Evolutionary conservation across 1,140 invertebrate genomes (phyloP).

Genomic region (Polyergus mexicanus): DNA sequence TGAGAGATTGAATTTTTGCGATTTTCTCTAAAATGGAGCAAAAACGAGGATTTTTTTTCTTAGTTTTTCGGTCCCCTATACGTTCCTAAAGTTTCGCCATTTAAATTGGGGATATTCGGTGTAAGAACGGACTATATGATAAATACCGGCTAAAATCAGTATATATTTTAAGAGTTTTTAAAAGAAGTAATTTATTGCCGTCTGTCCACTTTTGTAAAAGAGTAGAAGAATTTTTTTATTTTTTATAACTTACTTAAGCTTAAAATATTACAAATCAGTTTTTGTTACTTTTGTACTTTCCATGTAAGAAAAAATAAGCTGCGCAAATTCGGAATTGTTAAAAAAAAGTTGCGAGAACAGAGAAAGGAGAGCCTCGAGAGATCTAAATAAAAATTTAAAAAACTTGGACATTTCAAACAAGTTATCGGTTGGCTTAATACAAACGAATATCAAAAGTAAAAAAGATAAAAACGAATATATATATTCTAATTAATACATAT

Average conservation of each 20-base stretch:
- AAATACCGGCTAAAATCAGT: no score
- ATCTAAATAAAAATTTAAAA: constrained; percentile 22
- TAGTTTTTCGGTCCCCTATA: no score
- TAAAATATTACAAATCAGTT: constrained; percentile 9
- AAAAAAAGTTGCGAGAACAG: not conserved
- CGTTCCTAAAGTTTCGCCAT: no score
- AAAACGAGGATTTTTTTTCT: no score
- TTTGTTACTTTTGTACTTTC: no score
- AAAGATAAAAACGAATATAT: not conserved
- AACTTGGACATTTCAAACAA: not conserved
- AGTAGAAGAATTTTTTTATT: not conserved
- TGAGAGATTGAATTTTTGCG: no score
- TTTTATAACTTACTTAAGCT: not conserved
- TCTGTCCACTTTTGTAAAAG: not conserved
- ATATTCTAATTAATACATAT: no score
- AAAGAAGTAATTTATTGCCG: not conserved
- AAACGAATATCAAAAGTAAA: not conserved
- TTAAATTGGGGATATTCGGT: no score
- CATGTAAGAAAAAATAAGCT: no score
- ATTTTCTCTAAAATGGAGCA: no score
- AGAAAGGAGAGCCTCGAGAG: not conserved
- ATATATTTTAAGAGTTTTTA: no score
- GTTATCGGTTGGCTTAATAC: not conserved
- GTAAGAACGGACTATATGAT: no score
- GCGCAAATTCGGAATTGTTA: not conserved